Conservation (phyloP, 2,113 vertebrate genomes). For the Coturnix japonica region DNA sequence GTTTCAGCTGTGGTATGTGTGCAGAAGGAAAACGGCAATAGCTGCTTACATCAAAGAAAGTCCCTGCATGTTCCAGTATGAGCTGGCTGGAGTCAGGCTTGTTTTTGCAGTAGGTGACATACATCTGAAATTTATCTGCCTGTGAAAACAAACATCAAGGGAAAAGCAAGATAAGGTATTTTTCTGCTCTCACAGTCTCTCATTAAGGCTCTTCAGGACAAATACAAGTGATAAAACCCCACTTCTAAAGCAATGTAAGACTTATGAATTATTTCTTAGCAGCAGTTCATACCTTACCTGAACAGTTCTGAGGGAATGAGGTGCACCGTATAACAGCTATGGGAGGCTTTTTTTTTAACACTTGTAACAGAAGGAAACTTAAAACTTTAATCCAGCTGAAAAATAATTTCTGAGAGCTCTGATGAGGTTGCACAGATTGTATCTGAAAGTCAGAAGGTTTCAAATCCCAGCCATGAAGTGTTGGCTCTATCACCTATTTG, state of each 20-base stretch:
- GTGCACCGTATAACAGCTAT: background rate
- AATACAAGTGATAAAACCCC: background rate
- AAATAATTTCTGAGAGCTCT: background rate
- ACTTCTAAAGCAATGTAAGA: background rate
- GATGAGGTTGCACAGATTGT: background rate
- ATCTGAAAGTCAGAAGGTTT: background rate
- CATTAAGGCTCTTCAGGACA: conserved; percentile 11
- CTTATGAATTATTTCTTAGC: background rate
- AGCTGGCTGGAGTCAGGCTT: conserved; percentile 98
- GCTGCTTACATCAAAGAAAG: conserved; percentile 95
- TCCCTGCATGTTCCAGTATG: conserved; percentile 93
- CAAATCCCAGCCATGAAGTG: background rate
- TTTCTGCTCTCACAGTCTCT: background rate
- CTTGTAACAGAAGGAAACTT: background rate
- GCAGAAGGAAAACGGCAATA: background rate
- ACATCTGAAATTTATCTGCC: conserved; percentile 99
- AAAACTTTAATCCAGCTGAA: background rate
- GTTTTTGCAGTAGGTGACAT: conserved; percentile 99
- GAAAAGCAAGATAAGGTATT: conserved; percentile 36
- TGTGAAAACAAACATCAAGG: conserved; percentile 76
- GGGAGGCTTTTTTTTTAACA: background rate
- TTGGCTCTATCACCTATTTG: background rate
- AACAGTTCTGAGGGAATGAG: background rate
- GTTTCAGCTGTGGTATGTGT: background rate
- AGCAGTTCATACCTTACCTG: background rate